A percentile compares a stretch with the other conserved stretches of the same genome.
phyloP scores from a whole-genome alignment of 2,797 vertebrate species.

The Chromobotia macracanthus region DNA sequence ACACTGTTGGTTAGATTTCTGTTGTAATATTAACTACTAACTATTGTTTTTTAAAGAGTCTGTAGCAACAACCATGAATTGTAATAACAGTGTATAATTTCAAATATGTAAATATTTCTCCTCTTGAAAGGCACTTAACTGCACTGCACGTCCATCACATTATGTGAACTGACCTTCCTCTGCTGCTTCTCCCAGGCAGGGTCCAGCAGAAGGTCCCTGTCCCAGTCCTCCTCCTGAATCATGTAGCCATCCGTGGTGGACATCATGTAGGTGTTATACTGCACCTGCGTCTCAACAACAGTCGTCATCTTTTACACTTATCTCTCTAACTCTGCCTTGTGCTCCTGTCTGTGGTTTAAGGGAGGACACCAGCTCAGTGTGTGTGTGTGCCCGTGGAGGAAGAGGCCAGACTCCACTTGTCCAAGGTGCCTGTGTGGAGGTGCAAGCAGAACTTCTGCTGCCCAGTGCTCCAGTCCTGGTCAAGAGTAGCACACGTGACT shows the following conservation, averaged over 20 bases:
- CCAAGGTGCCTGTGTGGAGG: constrained; percentile 76
- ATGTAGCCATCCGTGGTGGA: constrained; percentile 80
- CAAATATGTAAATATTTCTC: neutral
- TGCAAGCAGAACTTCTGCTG: constrained; percentile 76
- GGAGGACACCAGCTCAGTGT: constrained; percentile 57
- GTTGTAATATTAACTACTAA: too few relatives aligned
- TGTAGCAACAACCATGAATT: too few relatives aligned
- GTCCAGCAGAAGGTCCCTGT: constrained; percentile 89
- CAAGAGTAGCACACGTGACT: constrained; percentile 84
- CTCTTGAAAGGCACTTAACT: neutral
- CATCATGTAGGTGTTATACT: constrained; percentile 78
- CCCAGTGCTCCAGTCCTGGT: constrained; percentile 83
- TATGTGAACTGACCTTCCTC: constrained; percentile 82
- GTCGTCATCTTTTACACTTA: constrained; percentile 74
- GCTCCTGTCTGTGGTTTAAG: constrained; percentile 55
- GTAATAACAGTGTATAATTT: too few relatives aligned
- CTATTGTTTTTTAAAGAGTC: too few relatives aligned
- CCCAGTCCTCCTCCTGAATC: constrained; percentile 89
- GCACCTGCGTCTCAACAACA: constrained; percentile 77
- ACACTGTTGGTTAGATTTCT: too few relatives aligned
- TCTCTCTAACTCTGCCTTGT: constrained; percentile 58
- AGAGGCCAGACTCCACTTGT: constrained; percentile 77
- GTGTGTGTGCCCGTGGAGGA: constrained; percentile 60
- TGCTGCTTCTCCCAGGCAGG: constrained; percentile 96
- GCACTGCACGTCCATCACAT: neutral